Evolutionary conservation across 2,888 invertebrate species (phyloP).

Genomic region (Drosophila cracens): DNA sequence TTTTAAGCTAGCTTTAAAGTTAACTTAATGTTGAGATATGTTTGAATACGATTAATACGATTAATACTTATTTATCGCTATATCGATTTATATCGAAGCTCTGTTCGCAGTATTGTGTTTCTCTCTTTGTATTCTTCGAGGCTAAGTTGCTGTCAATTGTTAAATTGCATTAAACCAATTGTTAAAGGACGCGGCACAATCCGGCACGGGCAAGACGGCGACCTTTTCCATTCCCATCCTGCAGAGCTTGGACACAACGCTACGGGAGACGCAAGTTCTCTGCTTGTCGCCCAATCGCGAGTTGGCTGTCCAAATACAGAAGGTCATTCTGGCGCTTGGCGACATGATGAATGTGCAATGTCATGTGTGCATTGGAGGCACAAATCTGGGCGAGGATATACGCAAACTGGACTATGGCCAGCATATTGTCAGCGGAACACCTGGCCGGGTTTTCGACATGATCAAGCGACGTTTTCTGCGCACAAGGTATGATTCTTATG

Average conservation of each 20-base stretch:
- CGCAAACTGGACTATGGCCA: constrained; percentile 99
- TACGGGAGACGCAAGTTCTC: constrained; percentile 97
- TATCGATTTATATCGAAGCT: too few relatives aligned
- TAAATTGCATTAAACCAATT: constrained; percentile 93
- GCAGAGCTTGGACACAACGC: constrained; percentile 95
- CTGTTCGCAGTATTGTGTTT: too few relatives aligned
- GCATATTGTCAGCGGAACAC: constrained; percentile 99
- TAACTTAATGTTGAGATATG: too few relatives aligned
- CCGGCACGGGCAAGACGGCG: constrained; percentile 99
- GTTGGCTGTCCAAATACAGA: constrained; percentile 98
- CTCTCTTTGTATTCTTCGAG: too few relatives aligned
- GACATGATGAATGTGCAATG: constrained; percentile 99
- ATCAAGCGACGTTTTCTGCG: constrained; percentile 88
- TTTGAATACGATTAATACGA: too few relatives aligned
- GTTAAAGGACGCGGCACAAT: constrained; percentile 99
- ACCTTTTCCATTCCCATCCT: constrained; percentile 98
- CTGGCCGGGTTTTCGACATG: constrained; percentile 98
- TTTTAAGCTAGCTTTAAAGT: neutral
- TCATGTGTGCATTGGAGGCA: constrained; percentile 99
- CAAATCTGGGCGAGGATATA: constrained; percentile 99
- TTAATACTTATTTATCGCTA: too few relatives aligned
- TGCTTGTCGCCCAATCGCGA: constrained; percentile 98
- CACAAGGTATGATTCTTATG: constrained; percentile 86
- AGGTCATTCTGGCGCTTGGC: constrained; percentile 92
- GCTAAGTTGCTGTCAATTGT: too few relatives aligned